Base-by-base conservation (phyloP, 2,888 invertebrate genomes). In the Aporophyla nigra region DNA sequence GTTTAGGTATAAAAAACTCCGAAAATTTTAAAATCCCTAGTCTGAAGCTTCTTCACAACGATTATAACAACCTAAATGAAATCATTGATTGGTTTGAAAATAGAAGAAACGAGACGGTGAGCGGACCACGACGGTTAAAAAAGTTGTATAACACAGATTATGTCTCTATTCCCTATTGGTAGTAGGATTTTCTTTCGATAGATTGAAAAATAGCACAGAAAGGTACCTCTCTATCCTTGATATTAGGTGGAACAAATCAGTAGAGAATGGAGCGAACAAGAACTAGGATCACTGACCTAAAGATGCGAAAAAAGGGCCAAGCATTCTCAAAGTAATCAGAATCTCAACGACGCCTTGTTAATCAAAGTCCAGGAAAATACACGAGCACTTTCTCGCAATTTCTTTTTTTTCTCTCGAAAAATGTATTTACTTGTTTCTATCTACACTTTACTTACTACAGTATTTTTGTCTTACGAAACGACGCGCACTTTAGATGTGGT, bases 301-400 rank as follows among this genome's bases (percentile, higher is more conserved):
- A 51, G 58, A 86, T 66, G 53, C 67, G 66, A 77, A 82, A 87
- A 84, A 85, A 77, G 63, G 71, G 43, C 62, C 66, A 59, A 77
- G 33, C 33, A 51, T 72, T 76, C 66, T 63, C 75, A 51, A 76
- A 77, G 87, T 87, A 76, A 85, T 86, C 71, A 62, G 62, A 58
- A 58, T 65, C 77, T 62, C 71, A 76, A 86, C 77, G 77, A 72
- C 71, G 72, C 83, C 77, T 74, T 85, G 77, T 82, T 85, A 85
- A 86, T 86, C 87, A 82, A 87, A 87, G 67, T 67, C 73, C 63
- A 65, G 46, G 66, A 69, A 85, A 85, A 67, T 66, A 71, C 76
- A 46, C 61, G 49, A 77, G 14, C 51, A 83, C 54, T 77, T 74
- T 68, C 49, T 33, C 33, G 43, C 27, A 53, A 61, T 69, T 72